These are phyloP conservation scores for Marmota monax DNA, from an alignment of 2,113 vertebrate genomes.

Conservation along the genomic window DNA sequence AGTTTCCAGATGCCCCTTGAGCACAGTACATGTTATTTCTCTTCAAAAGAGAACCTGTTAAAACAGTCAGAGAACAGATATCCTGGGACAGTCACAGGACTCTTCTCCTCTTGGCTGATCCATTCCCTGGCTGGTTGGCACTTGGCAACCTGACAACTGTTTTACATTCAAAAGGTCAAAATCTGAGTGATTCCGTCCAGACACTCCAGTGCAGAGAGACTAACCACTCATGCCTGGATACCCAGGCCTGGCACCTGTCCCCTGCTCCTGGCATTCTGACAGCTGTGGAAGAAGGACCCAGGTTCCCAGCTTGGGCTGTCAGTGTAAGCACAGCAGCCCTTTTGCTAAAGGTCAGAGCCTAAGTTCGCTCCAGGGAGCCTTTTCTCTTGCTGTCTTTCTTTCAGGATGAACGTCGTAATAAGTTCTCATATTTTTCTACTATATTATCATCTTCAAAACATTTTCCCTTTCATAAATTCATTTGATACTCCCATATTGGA, in stretches of 20 bases:
- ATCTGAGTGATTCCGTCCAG: constrained; percentile 69
- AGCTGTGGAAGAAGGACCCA: constrained; percentile 58
- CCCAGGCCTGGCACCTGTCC: constrained; percentile 82
- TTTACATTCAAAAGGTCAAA: constrained; percentile 88
- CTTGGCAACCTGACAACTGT: constrained; percentile 85
- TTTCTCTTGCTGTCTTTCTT: not conserved
- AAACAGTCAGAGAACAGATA: not conserved
- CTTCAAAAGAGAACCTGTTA: not conserved
- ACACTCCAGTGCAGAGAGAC: constrained; percentile 64
- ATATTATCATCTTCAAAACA: constrained; percentile 44
- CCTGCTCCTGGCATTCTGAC: constrained; percentile 80
- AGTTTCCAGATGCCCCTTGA: not conserved
- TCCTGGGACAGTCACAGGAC: not conserved
- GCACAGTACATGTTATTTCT: not conserved
- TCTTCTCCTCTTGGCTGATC: not conserved
- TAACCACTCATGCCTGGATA: constrained; percentile 83
- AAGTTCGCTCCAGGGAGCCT: constrained; percentile 68
- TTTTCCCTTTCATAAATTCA: constrained; percentile 7
- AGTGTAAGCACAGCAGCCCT: constrained; percentile 70
- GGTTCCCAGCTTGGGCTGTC: constrained; percentile 81
- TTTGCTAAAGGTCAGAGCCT: constrained; percentile 77
- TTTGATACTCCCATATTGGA: not conserved
- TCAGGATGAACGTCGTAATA: constrained; percentile 40
- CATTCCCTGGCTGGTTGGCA: constrained; percentile 62
- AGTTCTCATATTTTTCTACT: constrained; percentile 48